Base-by-base conservation (phyloP, 2,888 invertebrate genomes). In the Drosophila testacea region DNA sequence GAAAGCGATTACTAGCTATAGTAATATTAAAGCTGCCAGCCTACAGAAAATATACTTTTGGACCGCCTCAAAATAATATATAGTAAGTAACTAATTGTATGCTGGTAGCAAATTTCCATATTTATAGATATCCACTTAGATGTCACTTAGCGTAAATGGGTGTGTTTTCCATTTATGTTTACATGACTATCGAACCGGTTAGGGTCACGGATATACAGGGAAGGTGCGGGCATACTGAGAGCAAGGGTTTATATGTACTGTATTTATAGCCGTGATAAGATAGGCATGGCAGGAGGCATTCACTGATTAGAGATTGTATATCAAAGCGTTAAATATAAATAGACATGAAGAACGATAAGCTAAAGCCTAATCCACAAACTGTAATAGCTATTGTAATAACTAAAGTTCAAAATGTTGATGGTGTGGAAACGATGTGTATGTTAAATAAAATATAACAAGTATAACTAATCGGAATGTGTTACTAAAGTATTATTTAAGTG, bases 231-330 rank as follows among this genome's bases (percentile, higher is more conserved):
- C 11, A 50, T 4, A 50, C 50, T 22, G 11, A 22, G 6, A n/a
- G 5, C 42, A 39, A 46, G 32, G 55, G 41, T 27, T 38, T 52
- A 13, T 46, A 32, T 7, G 9, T 51, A 38, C 22, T 10, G 32
- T 69, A 70, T 77, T 66, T 54, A 72, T 73, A 59, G 48, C 11
- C 57, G 9, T 27, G 66, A 74, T 74, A 72, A 74, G 74, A 77
- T 72, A 55, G 10, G n/a, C 30, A 42, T 47, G 16, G 27, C 32
- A 22, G n/a, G 36, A 51, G 44, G 16, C n/a, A 52, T 34, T 68
- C 39, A 6, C 56, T 42, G 79, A 74, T 76, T 61, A 67, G 13
- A 27, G 27, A 0, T 32, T 28, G 6, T 38, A 36, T 56, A 56
- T 47, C 48, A 13, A 47, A 16, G 55, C 41, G 41, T 39, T 27